Evolutionary conservation across 2,888 invertebrate genomes (phyloP).

Genomic region (Trichopria drosophilae): DNA sequence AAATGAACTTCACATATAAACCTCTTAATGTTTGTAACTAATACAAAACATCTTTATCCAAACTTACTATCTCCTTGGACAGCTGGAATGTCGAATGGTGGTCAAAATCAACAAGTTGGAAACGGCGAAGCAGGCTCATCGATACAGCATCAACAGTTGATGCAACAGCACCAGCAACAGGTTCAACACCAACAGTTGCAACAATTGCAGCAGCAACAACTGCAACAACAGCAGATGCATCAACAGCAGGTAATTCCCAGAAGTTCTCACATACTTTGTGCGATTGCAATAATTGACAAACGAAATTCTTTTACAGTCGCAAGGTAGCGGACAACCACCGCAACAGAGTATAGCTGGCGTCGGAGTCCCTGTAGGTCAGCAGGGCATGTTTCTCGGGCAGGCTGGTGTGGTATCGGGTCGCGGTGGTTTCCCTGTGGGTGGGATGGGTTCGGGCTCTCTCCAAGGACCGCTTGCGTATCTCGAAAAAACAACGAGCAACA

Average conservation of each 20-base stretch:
- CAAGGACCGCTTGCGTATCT: constrained; percentile 85
- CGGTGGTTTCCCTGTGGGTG: constrained; percentile 71
- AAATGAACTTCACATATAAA: no score
- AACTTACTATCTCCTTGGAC: constrained; percentile 1
- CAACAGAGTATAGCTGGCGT: constrained; percentile 53
- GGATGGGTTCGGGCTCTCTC: constrained; percentile 63
- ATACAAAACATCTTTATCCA: constrained; percentile 1
- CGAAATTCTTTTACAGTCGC: no score
- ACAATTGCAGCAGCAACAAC: constrained; percentile 61
- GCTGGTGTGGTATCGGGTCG: constrained; percentile 54
- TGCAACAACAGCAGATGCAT: constrained; percentile 61
- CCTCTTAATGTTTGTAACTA: no score
- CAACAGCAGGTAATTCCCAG: constrained; percentile 65
- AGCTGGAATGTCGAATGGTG: constrained; percentile 51
- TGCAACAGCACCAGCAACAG: constrained; percentile 46
- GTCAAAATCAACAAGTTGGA: constrained; percentile 46
- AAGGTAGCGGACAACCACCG: no score
- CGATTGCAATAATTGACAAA: no score
- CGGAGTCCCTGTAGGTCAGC: constrained; percentile 49
- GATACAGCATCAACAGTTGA: constrained; percentile 51
- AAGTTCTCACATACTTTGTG: no score
- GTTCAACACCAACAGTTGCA: constrained; percentile 65
- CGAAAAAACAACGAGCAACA: constrained; percentile 89
- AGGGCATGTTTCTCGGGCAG: constrained; percentile 54
- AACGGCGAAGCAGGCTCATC: constrained; percentile 45